Base-by-base conservation (phyloP, 2,888 invertebrate genomes). In the Cyrtodaria siliqua region DNA sequence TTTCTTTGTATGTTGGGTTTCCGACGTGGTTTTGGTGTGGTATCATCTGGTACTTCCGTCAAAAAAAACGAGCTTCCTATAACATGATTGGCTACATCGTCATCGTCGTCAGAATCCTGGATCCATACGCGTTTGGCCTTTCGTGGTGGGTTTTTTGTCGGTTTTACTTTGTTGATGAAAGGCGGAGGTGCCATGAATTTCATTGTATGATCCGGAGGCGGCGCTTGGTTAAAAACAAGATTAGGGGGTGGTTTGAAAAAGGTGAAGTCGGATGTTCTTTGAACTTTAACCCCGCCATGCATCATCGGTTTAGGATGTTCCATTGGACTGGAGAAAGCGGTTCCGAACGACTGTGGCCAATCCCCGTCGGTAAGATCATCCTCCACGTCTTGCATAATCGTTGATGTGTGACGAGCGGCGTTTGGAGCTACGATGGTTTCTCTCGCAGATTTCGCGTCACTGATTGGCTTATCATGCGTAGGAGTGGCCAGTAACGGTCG, bases 281-380 rank as follows among this genome's bases (percentile, higher is more conserved):
- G 60, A 4, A 78, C 57, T 0, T 55, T 72, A n/a, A 73, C 72
- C 14, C 47, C 69, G 8, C 50, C 49, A 24, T 78, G 78, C 0
- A 78, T 33, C 1, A 64, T 52, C 6, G 78, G 78, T 33, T 26
- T 59, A 8, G 78, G 78, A 44, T 78, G 78, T 1, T 67, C 63
- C 12, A 63, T 47, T 29, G 78, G 78, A 33, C 6, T 33, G 33
- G 33, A 33, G 12, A 33, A 12, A 33, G 4, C 4, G 4, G 33
- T 33, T 4, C 33, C 33, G 12, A 12, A 33, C 16, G 78, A 68
- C 23, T 59, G 55, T 12, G 78, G 55, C 16, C 78, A 29, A 23
- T 40, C 20, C 1, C 42, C 44, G n/a, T 52, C 53, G 8, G 72
- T 64, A 0, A 56, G 12, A 24, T 24, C 6, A 3, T 14, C n/a